phyloP scores from a whole-genome alignment of 2,113 vertebrate species.

The Oreochromis niloticus region DNA sequence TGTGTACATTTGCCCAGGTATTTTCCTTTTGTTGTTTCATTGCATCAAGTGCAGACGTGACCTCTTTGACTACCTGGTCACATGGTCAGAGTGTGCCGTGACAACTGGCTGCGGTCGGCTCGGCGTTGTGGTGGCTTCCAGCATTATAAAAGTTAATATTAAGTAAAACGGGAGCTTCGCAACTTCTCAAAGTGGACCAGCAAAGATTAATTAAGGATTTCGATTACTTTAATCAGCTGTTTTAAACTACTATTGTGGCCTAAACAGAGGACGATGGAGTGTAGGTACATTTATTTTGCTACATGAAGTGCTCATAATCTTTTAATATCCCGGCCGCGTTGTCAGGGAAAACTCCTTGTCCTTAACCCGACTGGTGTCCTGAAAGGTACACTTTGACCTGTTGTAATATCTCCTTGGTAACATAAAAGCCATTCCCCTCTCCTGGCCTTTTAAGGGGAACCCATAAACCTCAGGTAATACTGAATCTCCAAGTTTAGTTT shows the following conservation, averaged over 20 bases:
- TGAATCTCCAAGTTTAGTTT: conserved; percentile 72
- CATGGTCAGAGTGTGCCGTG: conserved; percentile 39
- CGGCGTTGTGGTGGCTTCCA: conserved; percentile 49
- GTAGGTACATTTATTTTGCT: conserved; percentile 42
- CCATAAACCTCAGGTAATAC: conserved; percentile 79
- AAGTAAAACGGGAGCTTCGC: conserved; percentile 62
- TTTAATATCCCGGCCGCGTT: conserved; percentile 33
- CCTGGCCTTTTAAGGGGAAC: conserved; percentile 78
- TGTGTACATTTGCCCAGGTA: conserved; percentile 53
- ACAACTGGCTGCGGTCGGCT: conserved; percentile 33
- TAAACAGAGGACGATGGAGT: conserved; percentile 24
- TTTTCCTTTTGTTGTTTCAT: conserved; percentile 46
- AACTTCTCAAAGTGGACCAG: conserved; percentile 72
- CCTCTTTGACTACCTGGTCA: conserved; percentile 42
- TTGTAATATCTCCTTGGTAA: conserved; percentile 70
- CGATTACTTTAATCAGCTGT: conserved; percentile 41
- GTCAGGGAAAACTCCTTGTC: conserved; percentile 43
- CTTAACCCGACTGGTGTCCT: conserved; percentile 47
- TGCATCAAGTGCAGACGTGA: conserved; percentile 54
- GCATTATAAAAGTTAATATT: conserved; percentile 42
- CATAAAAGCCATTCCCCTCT: conserved; percentile 78
- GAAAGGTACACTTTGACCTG: conserved; percentile 70
- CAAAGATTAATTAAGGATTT: conserved; percentile 45
- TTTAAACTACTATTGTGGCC: conserved; percentile 51
- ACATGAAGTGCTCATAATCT: conserved; percentile 56